Percentiles rank a stretch among this genome's conserved stretches.
Evolutionary conservation across 2,888 invertebrate genomes (phyloP).

Genomic region (Plebejus argus): DNA sequence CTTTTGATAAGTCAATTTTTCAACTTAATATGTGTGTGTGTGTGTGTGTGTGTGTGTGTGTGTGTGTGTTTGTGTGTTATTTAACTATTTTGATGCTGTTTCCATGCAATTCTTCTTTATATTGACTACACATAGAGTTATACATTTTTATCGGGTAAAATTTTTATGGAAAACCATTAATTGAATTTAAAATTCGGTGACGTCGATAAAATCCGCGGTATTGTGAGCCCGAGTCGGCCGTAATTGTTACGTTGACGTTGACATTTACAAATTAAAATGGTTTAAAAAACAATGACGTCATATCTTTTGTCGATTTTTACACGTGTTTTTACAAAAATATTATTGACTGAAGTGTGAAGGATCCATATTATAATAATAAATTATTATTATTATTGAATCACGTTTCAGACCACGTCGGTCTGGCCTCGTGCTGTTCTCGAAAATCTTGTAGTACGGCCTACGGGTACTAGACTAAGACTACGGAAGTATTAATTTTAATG

Average conservation of each 20-base stretch:
- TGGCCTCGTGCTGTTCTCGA: no score
- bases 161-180: conserved; percentile 2
- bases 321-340: neutral
- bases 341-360: no score
- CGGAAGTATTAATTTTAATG: no score
- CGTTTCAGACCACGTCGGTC: no score
- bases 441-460: no score
- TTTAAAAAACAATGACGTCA: neutral
- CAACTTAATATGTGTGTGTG: no score
- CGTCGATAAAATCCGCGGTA: conserved; percentile 12
- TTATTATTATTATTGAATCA: no score
- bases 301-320: neutral
- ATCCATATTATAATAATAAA: no score
- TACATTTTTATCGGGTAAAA: neutral
- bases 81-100: no score
- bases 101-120: neutral
- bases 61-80: no score
- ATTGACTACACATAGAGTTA: neutral
- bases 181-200: neutral
- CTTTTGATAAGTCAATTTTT: no score
- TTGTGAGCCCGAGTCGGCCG: neutral
- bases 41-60: no score
- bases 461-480: neutral
- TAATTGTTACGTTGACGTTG: conserved; percentile 14
- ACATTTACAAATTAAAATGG: neutral